phyloP scores from a whole-genome alignment of 2,113 vertebrate species.

The Puma concolor region DNA sequence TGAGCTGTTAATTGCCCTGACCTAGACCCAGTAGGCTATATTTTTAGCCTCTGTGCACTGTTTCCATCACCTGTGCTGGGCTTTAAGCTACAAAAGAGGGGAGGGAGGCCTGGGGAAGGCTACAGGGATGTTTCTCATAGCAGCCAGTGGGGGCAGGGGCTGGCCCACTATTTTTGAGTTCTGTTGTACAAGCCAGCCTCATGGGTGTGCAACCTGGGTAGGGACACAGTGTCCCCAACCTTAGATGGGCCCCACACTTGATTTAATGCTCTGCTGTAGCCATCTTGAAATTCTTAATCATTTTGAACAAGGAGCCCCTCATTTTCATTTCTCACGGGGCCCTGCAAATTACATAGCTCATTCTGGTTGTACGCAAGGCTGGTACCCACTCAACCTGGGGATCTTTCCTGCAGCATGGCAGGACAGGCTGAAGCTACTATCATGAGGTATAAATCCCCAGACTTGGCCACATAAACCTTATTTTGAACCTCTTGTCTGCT shows the following conservation, averaged over 20 bases:
- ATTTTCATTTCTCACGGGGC: slow-evolving; percentile 2
- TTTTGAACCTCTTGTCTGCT: background rate
- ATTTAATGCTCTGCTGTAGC: background rate
- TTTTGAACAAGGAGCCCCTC: background rate
- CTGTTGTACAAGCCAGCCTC: background rate
- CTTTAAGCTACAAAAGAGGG: slow-evolving; percentile 44
- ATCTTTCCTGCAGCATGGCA: background rate
- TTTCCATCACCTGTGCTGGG: slow-evolving; percentile 79
- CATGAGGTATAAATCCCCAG: background rate
- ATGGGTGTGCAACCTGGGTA: too few relatives aligned
- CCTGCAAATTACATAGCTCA: background rate
- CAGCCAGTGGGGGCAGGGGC: background rate
- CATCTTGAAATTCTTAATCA: slow-evolving; percentile 20
- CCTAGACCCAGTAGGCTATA: slow-evolving; percentile 60
- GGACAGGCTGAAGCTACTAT: background rate
- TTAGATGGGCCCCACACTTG: background rate
- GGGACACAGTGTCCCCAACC: background rate
- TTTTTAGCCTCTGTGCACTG: slow-evolving; percentile 74
- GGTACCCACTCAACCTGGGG: background rate
- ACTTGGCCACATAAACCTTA: background rate
- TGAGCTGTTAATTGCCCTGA: slow-evolving; percentile 62
- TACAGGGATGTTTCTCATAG: background rate
- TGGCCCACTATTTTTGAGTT: background rate
- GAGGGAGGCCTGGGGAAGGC: background rate
- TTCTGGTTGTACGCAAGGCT: background rate